phyloP scores from a whole-genome alignment of 2,113 vertebrate genomes.

The Carassius auratus region DNA sequence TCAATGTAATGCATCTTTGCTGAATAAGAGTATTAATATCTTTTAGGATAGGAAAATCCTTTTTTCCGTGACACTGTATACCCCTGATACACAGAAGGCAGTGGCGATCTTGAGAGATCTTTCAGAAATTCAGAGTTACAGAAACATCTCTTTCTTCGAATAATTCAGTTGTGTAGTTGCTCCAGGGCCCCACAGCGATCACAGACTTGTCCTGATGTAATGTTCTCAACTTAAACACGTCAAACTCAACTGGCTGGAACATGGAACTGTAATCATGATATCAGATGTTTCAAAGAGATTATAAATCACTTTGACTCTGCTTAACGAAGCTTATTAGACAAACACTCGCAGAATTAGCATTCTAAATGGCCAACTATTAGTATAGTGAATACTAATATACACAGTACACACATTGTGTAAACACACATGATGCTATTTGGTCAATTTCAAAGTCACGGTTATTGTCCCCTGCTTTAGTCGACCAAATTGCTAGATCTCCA shows the following conservation, averaged over 20 bases:
- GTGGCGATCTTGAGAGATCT: background rate
- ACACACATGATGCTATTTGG: background rate
- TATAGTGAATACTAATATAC: background rate
- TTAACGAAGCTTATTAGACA: conserved; percentile 18
- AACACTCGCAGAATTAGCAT: background rate
- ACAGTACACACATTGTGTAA: background rate
- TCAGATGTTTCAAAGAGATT: conserved; percentile 8
- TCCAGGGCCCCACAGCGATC: conserved; percentile 26
- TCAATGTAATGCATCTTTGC: background rate
- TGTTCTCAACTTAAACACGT: background rate
- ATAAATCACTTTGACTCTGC: conserved; percentile 33
- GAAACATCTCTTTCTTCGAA: conserved; percentile 45
- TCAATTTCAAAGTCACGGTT: background rate
- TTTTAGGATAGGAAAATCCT: background rate
- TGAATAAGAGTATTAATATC: too few relatives aligned
- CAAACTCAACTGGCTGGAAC: conserved; percentile 34
- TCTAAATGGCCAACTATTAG: background rate
- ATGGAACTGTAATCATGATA: conserved; percentile 44
- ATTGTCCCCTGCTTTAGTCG: background rate
- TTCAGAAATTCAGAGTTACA: background rate
- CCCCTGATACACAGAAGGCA: background rate
- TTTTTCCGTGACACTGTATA: background rate
- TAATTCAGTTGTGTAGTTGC: conserved; percentile 44
- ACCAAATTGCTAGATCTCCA: background rate
- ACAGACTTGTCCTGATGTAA: background rate